These are phyloP conservation scores for Falcunculus frontatus DNA, from an alignment of 2,113 vertebrate genomes.

Conservation along the genomic window DNA sequence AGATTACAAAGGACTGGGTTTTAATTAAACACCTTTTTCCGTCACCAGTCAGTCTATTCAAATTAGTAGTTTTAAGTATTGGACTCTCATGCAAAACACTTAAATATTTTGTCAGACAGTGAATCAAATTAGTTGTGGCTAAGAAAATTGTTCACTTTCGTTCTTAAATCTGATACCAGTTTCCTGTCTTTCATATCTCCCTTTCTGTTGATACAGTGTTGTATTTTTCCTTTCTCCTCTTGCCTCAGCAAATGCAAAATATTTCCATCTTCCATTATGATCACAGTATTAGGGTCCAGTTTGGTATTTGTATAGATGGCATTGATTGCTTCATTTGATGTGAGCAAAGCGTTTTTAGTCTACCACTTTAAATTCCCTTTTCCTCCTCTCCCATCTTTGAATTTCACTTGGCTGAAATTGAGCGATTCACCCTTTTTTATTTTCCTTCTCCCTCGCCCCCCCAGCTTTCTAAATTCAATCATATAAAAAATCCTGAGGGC, in stretches of 20 bases:
- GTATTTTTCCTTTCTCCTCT: background rate
- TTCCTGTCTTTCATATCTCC: background rate
- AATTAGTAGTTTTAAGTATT: slow-evolving; percentile 44
- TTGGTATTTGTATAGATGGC: background rate
- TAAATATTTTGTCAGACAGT: slow-evolving; percentile 39
- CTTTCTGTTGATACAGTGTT: background rate
- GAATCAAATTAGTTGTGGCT: slow-evolving; percentile 38
- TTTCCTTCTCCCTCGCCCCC: background rate
- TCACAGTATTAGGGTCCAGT: background rate
- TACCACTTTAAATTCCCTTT: slow-evolving; percentile 47
- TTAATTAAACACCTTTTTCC: slow-evolving; percentile 56
- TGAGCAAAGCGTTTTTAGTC: background rate
- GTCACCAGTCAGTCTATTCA: slow-evolving; percentile 52
- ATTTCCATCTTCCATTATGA: background rate
- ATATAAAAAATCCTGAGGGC: slow-evolving; percentile 74
- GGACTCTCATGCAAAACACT: slow-evolving; percentile 3
- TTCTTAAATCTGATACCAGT: slow-evolving; percentile 16
- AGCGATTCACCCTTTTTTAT: slow-evolving; percentile 34
- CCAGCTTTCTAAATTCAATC: slow-evolving; percentile 73
- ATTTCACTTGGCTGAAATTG: slow-evolving; percentile 49
- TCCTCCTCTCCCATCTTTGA: slow-evolving; percentile 28
- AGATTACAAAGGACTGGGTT: slow-evolving; percentile 37
- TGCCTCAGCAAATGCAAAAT: background rate
- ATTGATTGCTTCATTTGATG: background rate
- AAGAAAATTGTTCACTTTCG: slow-evolving; percentile 28